A percentile compares a stretch with the other conserved stretches of the same genome.
phyloP scores from a whole-genome alignment of 2,797 vertebrate species.

The Takifugu ocellatus region DNA sequence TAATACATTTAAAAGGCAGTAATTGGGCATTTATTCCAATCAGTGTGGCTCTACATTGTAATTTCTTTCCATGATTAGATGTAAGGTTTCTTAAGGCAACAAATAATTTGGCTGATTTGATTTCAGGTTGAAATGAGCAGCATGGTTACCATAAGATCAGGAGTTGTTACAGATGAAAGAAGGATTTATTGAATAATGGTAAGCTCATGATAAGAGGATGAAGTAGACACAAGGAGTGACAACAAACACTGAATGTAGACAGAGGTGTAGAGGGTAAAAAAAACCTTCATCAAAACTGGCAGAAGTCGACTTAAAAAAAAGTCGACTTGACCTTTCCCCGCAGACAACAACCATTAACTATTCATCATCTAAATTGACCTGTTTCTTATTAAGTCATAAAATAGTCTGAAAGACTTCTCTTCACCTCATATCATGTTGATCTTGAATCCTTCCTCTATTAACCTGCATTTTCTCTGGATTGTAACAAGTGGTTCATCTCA shows the following conservation, averaged over 20 bases:
- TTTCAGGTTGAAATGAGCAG: too few species aligned
- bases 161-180: not conserved
- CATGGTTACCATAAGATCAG: too few species aligned
- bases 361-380: slow-evolving; percentile 49
- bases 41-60: not conserved
- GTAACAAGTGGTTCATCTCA: not conserved
- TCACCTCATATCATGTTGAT: slow-evolving; percentile 9
- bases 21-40: slow-evolving; percentile 10
- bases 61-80: not conserved
- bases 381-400: slow-evolving; percentile 44
- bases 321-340: slow-evolving; percentile 59
- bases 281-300: slow-evolving; percentile 24
- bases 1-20: slow-evolving; percentile 1
- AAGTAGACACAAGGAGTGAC: slow-evolving; percentile 7
- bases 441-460: slow-evolving; percentile 6
- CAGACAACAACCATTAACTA: slow-evolving; percentile 54
- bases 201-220: not conserved
- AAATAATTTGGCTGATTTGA: not conserved
- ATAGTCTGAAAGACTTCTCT: slow-evolving; percentile 46
- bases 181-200: not conserved
- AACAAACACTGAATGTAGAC: slow-evolving; percentile 12
- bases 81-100: not conserved
- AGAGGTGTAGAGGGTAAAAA: slow-evolving; percentile 15
- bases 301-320: slow-evolving; percentile 33
- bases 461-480: not conserved